Conservation (phyloP, 2,113 vertebrate genomes). For the Panurus biarmicus region DNA sequence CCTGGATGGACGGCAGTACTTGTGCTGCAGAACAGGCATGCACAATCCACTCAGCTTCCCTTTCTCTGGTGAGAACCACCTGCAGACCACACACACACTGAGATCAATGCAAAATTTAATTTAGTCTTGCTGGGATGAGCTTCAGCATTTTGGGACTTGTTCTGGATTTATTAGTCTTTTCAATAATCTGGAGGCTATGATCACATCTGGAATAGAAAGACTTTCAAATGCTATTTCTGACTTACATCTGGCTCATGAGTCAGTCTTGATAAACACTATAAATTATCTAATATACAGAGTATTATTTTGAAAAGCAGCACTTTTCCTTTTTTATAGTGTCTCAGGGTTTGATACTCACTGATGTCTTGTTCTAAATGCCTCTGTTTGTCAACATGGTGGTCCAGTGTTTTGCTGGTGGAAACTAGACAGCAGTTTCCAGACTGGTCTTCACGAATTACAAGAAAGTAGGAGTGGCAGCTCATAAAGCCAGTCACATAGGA, state of each 20-base stretch:
- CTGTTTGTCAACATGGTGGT: background rate
- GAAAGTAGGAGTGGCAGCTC: background rate
- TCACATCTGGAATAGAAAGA: background rate
- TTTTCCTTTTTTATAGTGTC: background rate
- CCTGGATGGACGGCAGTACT: background rate
- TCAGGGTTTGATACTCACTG: background rate
- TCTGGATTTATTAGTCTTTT: background rate
- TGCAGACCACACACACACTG: background rate
- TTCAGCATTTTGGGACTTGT: background rate
- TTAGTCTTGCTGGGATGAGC: background rate
- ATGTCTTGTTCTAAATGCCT: background rate
- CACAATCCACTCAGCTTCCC: background rate
- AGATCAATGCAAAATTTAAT: background rate
- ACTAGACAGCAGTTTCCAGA: background rate
- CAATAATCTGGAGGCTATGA: background rate
- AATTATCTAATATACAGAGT: background rate
- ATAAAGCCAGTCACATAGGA: background rate
- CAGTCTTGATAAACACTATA: background rate
- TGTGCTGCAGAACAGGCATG: background rate
- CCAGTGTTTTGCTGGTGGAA: background rate
- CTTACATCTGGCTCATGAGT: background rate
- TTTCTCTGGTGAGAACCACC: background rate
- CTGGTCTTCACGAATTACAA: background rate
- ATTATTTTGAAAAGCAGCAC: background rate
- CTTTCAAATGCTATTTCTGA: background rate